Conservation (phyloP, 2,797 vertebrate species). For the Otolemur crassicaudatus region DNA sequence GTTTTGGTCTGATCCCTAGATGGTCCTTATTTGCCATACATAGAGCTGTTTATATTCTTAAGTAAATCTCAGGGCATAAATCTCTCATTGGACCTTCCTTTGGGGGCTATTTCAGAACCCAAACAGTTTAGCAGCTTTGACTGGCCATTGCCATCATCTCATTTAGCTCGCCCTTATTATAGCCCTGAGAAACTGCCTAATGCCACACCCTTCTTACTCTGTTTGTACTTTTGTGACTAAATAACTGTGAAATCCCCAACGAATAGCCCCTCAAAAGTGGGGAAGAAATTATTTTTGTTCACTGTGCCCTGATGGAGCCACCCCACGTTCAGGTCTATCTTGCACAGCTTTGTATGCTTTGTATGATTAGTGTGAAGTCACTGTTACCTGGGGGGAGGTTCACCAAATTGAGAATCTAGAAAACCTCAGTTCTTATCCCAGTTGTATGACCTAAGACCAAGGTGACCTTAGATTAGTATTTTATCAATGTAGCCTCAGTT, state of each 20-base stretch:
- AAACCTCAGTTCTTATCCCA: not conserved
- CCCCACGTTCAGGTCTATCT: not conserved
- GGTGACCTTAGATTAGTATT: not conserved
- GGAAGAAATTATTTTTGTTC: not conserved
- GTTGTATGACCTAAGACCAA: not conserved
- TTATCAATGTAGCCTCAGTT: not conserved
- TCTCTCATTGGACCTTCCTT: not conserved
- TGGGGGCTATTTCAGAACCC: not conserved
- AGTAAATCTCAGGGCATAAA: not conserved
- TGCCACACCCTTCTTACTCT: not conserved
- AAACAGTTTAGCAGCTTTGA: not conserved
- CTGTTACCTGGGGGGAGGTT: not conserved
- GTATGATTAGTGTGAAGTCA: not conserved
- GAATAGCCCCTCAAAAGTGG: not conserved
- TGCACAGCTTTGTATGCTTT: not conserved
- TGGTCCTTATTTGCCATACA: not conserved
- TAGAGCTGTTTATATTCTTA: not conserved
- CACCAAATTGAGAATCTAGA: not conserved
- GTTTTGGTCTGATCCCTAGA: not conserved
- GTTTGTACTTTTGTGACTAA: not conserved
- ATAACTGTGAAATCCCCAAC: not conserved
- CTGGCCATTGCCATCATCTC: not conserved
- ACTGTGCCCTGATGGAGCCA: constrained; percentile 30
- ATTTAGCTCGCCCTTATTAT: not conserved
- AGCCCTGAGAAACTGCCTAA: not conserved